Percentiles rank a stretch among this genome's conserved stretches.
Evolutionary conservation across 2,797 vertebrate genomes (phyloP).

Genomic region (Nothura maculosa): DNA sequence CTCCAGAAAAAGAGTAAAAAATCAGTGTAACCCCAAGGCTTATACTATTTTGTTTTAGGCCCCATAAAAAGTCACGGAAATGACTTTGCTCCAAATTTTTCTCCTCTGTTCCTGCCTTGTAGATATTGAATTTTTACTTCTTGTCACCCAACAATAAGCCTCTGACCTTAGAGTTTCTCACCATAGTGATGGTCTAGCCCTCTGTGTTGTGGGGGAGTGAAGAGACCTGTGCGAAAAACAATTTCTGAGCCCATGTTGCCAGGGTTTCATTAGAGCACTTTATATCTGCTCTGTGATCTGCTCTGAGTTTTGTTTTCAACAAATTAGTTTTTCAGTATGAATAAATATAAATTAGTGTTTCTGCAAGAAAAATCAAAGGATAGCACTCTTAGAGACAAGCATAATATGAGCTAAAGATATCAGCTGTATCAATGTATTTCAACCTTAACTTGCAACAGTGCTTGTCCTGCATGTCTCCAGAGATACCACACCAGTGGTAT

Average conservation of each 20-base stretch:
- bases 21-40: not conserved
- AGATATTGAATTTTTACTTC: not conserved
- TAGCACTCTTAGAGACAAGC: not conserved
- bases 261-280: rapidly evolving
- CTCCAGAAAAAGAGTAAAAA: not conserved
- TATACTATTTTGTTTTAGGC: not conserved
- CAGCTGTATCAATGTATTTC: not conserved
- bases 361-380: not conserved
- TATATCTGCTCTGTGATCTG: not conserved
- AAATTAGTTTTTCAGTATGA: not conserved
- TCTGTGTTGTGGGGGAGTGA: not conserved
- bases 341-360: conserved; percentile 18
- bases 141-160: not conserved
- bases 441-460: not conserved
- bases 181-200: not conserved
- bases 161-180: not conserved
- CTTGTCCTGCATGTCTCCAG: not conserved
- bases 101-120: not conserved
- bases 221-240: not conserved
- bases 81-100: rapidly evolving
- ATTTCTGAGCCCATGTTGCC: not conserved
- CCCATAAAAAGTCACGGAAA: not conserved
- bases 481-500: conserved; percentile 47
- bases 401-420: not conserved
- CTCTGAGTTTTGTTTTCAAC: not conserved